Evolutionary conservation across 2,888 invertebrate species (phyloP).

Genomic region (Pterobdella sp.): DNA sequence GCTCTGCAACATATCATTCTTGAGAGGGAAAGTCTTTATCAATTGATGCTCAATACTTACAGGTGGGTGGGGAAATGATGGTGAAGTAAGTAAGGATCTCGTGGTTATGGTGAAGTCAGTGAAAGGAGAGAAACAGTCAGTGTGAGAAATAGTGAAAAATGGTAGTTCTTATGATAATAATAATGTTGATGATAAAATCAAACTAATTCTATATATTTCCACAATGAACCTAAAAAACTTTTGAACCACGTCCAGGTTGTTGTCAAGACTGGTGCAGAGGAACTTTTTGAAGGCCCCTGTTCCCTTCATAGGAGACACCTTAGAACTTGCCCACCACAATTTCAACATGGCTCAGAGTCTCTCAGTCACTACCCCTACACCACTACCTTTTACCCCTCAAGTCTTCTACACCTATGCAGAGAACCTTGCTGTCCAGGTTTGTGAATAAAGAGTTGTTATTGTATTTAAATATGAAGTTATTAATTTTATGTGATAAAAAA

Average conservation of each 20-base stretch:
- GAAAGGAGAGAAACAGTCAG: no score
- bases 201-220: no score
- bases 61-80: not conserved
- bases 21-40: conserved; percentile 4
- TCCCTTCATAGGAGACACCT: not conserved
- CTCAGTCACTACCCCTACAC: not conserved
- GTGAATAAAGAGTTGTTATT: not conserved
- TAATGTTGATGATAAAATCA: not conserved
- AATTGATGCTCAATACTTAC: not conserved
- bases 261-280: not conserved
- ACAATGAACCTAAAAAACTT: not conserved
- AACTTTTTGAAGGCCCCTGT: not conserved
- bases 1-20: conserved; percentile 5
- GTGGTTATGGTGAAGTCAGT: not conserved
- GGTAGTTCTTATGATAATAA: not conserved
- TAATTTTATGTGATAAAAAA: not conserved
- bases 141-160: no score
- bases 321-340: not conserved
- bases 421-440: conserved; percentile 3
- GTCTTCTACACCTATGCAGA: conserved; percentile 11
- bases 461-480: not conserved
- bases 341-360: not conserved
- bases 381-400: not conserved
- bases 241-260: not conserved
- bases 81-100: not conserved